A percentile compares a stretch with the other conserved stretches of the same genome.
These are phyloP conservation scores for Oreotrochilus melanogaster DNA, from an alignment of 2,113 vertebrate genomes.

Conservation along the genomic window DNA sequence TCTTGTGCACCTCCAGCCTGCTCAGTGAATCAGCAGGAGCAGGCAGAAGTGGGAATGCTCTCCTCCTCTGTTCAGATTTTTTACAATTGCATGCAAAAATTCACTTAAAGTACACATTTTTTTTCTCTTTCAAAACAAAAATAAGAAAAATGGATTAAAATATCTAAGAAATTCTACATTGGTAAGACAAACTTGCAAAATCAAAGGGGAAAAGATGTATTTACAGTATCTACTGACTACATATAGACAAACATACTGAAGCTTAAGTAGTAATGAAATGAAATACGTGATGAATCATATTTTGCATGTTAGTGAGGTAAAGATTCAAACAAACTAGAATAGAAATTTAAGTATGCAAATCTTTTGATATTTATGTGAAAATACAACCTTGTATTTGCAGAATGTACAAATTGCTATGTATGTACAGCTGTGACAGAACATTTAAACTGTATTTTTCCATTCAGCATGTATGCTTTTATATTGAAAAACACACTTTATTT, in stretches of 20 bases:
- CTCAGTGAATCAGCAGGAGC: neutral
- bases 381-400: neutral
- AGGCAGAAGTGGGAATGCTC: neutral
- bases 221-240: neutral
- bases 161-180: neutral
- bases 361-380: neutral
- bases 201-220: neutral
- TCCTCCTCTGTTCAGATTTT: neutral
- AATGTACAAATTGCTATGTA: neutral
- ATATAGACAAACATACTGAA: neutral
- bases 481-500: neutral
- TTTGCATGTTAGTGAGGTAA: neutral
- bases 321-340: neutral
- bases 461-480: neutral
- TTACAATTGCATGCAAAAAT: neutral
- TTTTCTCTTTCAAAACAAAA: neutral
- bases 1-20: neutral
- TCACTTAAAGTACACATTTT: neutral
- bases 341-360: neutral
- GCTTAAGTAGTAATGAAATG: neutral
- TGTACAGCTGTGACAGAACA: neutral
- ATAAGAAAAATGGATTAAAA: neutral
- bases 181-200: neutral
- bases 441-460: neutral
- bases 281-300: neutral